Base-by-base conservation (phyloP, 2,113 vertebrate genomes). In the Eurypyga helias region DNA sequence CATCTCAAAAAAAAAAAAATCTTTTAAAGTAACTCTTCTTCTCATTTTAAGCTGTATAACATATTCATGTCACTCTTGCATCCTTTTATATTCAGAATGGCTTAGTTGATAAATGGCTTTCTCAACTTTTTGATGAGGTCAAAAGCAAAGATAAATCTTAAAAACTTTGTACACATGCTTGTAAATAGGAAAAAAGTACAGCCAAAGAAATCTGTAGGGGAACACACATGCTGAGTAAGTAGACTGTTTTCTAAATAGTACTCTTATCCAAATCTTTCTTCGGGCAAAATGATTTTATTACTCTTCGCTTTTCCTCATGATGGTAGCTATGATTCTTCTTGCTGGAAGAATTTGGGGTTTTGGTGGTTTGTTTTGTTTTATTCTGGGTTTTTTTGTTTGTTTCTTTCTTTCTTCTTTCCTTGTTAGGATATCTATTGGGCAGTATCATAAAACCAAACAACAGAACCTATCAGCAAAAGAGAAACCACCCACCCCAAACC, bases 401-500 rank as follows among this genome's bases (percentile, higher is more conserved):
- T 51, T 18, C 34, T 26, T 52, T 41, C 41, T n/a, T 18, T 5
- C 16, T 34, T 26, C 41, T 21, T 51, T 18, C 34, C 16, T 52
- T 24, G 21, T 51, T 62, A 60, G 21, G 6, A 58, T 3, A 17
- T 45, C 19, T 49, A 4, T 54, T 36, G 14, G 33, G 6, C 17
- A 20, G 9, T 69, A 3, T 15, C 8, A 18, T 79, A 70, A 66
- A 83, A 65, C 3, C 15, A 75, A 28, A 12, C 10, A 57, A 8
- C 24, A 34, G 81, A 87, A 55, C 3, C 2, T 6, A 51, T 4
- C 13, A 33, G 2, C 52, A 69, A 4, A 14, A 79, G 36, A 58
- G 60, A 31, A 34, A 4, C 7, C 3, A 3, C 10, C 7, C 13
- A 28, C 3, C 9, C 6, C 33, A 41, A 41, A 10, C 13, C 8